These are phyloP conservation scores for Salmo trutta DNA, from an alignment of 2,797 vertebrate genomes.

Conservation along the genomic window DNA sequence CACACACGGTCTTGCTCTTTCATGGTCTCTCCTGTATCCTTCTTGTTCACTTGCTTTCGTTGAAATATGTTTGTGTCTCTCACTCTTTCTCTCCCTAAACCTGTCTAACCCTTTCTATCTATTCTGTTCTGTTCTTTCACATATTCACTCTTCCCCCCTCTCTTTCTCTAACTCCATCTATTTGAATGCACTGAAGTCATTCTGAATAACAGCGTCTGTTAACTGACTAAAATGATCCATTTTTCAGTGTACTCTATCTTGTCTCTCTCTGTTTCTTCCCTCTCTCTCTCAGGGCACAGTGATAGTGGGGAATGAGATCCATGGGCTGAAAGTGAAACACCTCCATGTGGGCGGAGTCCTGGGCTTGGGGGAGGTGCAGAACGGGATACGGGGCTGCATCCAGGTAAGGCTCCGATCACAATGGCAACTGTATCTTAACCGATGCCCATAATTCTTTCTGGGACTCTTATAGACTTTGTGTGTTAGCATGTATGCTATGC, in stretches of 20 bases:
- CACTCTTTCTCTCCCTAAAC: constrained; percentile 7
- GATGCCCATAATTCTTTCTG: background rate
- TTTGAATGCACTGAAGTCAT: too few species aligned
- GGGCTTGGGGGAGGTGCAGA: constrained; percentile 86
- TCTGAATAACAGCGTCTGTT: too few species aligned
- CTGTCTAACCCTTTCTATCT: background rate
- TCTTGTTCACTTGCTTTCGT: too few species aligned
- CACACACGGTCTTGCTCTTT: constrained; percentile 5
- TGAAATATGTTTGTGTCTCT: background rate
- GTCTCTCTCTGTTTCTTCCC: background rate
- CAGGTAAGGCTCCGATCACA: constrained; percentile 78
- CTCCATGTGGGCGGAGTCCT: constrained; percentile 92
- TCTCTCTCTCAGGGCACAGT: constrained; percentile 82
- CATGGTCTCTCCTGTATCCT: too few species aligned
- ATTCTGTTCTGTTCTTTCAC: constrained; percentile 19
- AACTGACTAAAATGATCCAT: too few species aligned
- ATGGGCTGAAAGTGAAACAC: constrained; percentile 94
- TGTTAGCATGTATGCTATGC: background rate
- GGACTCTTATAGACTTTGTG: background rate
- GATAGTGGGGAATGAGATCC: constrained; percentile 91
- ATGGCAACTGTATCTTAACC: constrained; percentile 2
- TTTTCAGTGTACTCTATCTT: background rate
- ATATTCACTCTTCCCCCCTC: constrained; percentile 1
- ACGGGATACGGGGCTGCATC: constrained; percentile 92
- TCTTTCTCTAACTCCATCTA: background rate